phyloP scores from a whole-genome alignment of 2,888 invertebrate species.

The Lasioglossum vierecki region DNA sequence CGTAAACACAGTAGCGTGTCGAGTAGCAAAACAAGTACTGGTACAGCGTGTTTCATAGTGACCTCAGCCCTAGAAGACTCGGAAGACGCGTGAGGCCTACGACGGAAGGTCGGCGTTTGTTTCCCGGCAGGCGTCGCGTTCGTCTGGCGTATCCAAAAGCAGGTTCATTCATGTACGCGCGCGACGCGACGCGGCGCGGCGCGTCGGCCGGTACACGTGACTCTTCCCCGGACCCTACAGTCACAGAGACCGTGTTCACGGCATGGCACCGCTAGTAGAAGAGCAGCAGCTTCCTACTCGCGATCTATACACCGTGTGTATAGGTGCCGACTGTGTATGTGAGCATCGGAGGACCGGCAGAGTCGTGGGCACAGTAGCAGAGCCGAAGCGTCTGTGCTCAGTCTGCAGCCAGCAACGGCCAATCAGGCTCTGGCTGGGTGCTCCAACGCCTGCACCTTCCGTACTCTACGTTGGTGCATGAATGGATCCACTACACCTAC shows the following conservation, averaged over 20 bases:
- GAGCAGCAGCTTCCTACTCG: slow-evolving; percentile 37
- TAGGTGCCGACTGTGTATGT: not conserved
- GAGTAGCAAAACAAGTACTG: too few species aligned
- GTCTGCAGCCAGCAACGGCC: slow-evolving; percentile 63
- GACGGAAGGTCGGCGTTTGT: not conserved
- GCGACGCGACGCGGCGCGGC: not conserved
- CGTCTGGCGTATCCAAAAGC: slow-evolving; percentile 15
- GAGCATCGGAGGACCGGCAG: slow-evolving; percentile 13
- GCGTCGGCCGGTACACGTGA: slow-evolving; percentile 32
- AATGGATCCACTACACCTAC: slow-evolving; percentile 70
- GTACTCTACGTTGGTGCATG: slow-evolving; percentile 69
- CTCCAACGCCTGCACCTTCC: slow-evolving; percentile 65
- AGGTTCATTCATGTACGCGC: slow-evolving; percentile 42
- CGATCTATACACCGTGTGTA: slow-evolving; percentile 19
- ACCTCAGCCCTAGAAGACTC: not conserved
- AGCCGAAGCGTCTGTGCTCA: slow-evolving; percentile 59
- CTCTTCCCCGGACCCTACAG: slow-evolving; percentile 41
- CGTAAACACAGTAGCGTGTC: too few species aligned
- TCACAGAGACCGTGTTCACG: slow-evolving; percentile 9
- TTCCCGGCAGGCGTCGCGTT: slow-evolving; percentile 8
- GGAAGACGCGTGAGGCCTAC: not conserved
- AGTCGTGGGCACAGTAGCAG: slow-evolving; percentile 36
- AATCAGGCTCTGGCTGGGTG: slow-evolving; percentile 67
- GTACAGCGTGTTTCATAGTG: not conserved
- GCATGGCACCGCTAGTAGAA: slow-evolving; percentile 19